Evolutionary conservation across 35 echinoderm and acorn worm species (phyloP).

Genomic region (Ptychodera flava): DNA sequence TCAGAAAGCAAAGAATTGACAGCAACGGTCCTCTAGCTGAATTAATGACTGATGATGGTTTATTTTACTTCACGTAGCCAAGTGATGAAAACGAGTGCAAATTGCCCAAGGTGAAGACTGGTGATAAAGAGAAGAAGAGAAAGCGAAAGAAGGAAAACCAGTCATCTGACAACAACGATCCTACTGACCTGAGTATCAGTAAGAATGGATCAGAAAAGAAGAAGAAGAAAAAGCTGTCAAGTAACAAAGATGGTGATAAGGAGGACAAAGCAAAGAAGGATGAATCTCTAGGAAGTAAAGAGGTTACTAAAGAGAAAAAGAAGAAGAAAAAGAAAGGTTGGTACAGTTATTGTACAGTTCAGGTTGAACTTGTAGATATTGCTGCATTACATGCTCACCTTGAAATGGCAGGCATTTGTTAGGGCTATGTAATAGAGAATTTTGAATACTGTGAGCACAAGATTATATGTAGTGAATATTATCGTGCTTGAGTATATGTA

Average conservation of each 20-base stretch:
- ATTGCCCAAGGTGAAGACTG: conserved; percentile 41
- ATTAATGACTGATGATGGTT: too few species aligned
- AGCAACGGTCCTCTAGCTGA: too few species aligned
- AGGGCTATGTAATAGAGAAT: too few species aligned
- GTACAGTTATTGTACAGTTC: background rate
- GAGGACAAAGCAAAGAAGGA: conserved; percentile 53
- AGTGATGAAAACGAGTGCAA: conserved; percentile 65
- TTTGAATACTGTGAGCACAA: too few species aligned
- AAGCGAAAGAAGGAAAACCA: conserved; percentile 54
- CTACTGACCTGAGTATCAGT: conserved; percentile 24
- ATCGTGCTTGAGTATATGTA: too few species aligned
- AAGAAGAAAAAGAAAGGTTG: conserved; percentile 79
- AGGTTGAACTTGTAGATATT: background rate
- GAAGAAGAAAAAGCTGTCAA: conserved; percentile 61
- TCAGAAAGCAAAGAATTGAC: too few species aligned
- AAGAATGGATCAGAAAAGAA: conserved; percentile 34
- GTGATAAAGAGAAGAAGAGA: conserved; percentile 50
- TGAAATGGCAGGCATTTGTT: too few species aligned
- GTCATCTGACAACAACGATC: conserved; percentile 19
- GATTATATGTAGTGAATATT: too few species aligned
- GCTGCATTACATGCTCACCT: background rate
- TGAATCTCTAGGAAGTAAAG: conserved; percentile 5
- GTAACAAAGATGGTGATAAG: conserved; percentile 59
- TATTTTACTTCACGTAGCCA: conserved; percentile 52
- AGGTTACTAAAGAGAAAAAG: conserved; percentile 56